Evolutionary conservation across 2,888 invertebrate species (phyloP).

Genomic region (Notodonta dromedarius): DNA sequence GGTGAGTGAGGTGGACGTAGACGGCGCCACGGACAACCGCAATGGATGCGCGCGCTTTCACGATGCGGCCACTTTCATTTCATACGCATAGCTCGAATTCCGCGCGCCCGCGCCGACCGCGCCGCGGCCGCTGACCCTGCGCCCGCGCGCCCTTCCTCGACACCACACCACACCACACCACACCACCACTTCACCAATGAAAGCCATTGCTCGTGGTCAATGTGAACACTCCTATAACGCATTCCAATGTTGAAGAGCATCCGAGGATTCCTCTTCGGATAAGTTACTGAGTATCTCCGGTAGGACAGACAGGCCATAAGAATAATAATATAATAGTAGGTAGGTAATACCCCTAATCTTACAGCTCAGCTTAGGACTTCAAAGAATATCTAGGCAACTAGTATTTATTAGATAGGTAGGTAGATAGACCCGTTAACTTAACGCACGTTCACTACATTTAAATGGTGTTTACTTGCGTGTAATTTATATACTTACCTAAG

Average conservation of each 20-base stretch:
- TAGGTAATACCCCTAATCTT: no score
- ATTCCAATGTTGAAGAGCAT: neutral
- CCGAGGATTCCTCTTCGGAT: neutral
- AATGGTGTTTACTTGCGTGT: neutral
- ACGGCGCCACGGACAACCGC: conserved; percentile 57
- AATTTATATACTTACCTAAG: neutral
- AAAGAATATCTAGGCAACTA: no score
- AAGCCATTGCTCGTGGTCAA: conserved; percentile 37
- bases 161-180: conserved; percentile 59
- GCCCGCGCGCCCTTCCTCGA: conserved; percentile 76
- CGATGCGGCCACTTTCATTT: conserved; percentile 83
- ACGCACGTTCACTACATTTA: no score
- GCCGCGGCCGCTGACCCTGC: conserved; percentile 84
- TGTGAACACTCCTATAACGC: conserved; percentile 9
- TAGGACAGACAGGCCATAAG: no score
- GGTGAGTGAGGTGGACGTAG: conserved; percentile 67
- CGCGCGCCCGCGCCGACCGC: conserved; percentile 76
- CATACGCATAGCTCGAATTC: conserved; percentile 83
- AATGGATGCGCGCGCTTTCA: conserved; percentile 82
- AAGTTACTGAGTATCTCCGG: no score
- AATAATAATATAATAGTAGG: no score
- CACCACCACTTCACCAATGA: conserved; percentile 53
- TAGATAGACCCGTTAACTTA: no score
- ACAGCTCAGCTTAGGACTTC: no score
- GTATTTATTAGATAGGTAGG: no score